Percentiles rank a stretch among this genome's conserved stretches.
Conservation (phyloP, 2,113 vertebrate genomes). For the Morone saxatilis region DNA sequence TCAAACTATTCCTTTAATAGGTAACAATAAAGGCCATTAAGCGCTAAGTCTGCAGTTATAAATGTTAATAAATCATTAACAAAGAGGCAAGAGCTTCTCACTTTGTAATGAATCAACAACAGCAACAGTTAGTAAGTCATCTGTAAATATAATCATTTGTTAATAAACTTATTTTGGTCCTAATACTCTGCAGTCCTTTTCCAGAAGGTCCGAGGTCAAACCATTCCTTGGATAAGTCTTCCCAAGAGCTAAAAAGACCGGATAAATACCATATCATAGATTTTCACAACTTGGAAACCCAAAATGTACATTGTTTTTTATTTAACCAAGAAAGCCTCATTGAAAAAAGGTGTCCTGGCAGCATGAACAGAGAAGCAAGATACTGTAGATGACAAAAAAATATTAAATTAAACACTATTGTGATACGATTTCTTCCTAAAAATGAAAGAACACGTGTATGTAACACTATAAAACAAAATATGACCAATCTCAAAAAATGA, state of each 20-base stretch:
- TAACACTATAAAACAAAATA: background rate
- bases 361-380: background rate
- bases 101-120: background rate
- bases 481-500: background rate
- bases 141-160: background rate
- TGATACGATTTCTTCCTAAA: background rate
- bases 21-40: background rate
- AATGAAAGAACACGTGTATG: background rate
- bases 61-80: background rate
- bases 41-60: background rate
- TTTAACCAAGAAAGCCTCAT: too few species aligned
- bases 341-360: background rate
- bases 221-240: background rate
- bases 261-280: background rate
- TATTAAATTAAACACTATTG: too few species aligned
- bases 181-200: background rate
- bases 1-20: background rate
- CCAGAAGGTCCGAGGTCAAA: background rate
- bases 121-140: background rate
- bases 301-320: background rate
- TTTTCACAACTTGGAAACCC: slow-evolving; percentile 1
- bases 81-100: background rate
- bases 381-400: background rate
- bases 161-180: background rate
- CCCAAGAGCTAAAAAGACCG: background rate